A percentile compares a stretch with the other conserved stretches of the same genome.
These are phyloP conservation scores for Pampus argenteus DNA, from an alignment of 2,797 vertebrate species.

Conservation along the genomic window DNA sequence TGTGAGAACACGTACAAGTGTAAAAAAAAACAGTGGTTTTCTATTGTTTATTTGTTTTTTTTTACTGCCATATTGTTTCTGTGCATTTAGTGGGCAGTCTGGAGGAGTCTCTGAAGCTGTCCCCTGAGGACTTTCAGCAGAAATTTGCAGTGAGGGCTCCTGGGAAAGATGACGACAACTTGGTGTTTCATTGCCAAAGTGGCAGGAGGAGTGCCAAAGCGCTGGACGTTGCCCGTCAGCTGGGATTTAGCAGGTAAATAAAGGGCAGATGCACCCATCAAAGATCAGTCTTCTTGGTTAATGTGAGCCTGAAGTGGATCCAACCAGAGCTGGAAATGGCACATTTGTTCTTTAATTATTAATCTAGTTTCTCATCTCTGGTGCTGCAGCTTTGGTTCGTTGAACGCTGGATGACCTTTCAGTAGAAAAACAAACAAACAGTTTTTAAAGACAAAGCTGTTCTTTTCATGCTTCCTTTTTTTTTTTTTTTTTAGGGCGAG, in stretches of 20 bases:
- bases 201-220: conserved; percentile 78
- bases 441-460: not conserved
- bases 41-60: too few species aligned
- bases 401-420: conserved; percentile 13
- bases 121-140: conserved; percentile 69
- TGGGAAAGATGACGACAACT: conserved; percentile 70
- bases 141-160: conserved; percentile 74
- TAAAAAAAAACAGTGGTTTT: not conserved
- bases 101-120: conserved; percentile 79
- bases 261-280: not conserved
- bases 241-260: conserved; percentile 76
- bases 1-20: not conserved
- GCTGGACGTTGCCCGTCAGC: conserved; percentile 69
- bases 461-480: too few species aligned
- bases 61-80: not conserved
- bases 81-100: conserved; percentile 72
- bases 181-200: conserved; percentile 80
- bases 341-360: conserved; percentile 20
- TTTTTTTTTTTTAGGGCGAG: conserved; percentile 66
- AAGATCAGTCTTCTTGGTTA: not conserved
- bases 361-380: not conserved
- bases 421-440: conserved; percentile 1
- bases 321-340: not conserved
- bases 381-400: not conserved
- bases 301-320: not conserved